These are phyloP conservation scores for Trachops cirrhosus DNA, from an alignment of 2,797 vertebrate genomes.

Conservation along the genomic window DNA sequence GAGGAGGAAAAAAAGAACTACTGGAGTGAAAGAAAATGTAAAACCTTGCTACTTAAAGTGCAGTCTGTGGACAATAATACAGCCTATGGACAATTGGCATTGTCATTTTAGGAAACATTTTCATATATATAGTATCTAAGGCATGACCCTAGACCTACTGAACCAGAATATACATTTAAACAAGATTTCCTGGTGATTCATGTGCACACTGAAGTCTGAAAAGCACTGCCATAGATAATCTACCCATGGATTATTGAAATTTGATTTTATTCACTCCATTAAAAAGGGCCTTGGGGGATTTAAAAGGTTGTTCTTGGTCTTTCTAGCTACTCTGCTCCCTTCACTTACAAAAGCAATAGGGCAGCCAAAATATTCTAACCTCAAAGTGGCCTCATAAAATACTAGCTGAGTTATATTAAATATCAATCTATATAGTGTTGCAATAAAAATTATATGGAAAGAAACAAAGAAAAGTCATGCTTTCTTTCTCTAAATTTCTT, in stretches of 20 bases:
- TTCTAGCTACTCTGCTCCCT: conserved; percentile 3
- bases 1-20: neutral
- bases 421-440: neutral
- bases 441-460: neutral
- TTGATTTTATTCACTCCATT: conserved; percentile 64
- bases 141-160: neutral
- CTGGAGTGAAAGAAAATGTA: neutral
- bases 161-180: conserved; percentile 21
- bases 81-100: neutral
- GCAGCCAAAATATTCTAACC: conserved; percentile 49
- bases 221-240: conserved; percentile 44
- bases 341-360: neutral
- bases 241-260: conserved; percentile 49
- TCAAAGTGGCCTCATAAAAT: neutral
- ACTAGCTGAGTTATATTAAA: conserved; percentile 36
- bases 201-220: neutral
- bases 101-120: neutral
- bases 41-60: neutral
- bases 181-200: neutral
- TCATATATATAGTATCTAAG: neutral
- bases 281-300: conserved; percentile 40
- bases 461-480: neutral
- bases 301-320: conserved; percentile 31
- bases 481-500: neutral
- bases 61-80: neutral